Evolutionary conservation across 92 coral and sea anemone species (phyloP), one percentile per base, ranked within the genome.

Genomic region (Epizoanthus ramosus): DNA sequence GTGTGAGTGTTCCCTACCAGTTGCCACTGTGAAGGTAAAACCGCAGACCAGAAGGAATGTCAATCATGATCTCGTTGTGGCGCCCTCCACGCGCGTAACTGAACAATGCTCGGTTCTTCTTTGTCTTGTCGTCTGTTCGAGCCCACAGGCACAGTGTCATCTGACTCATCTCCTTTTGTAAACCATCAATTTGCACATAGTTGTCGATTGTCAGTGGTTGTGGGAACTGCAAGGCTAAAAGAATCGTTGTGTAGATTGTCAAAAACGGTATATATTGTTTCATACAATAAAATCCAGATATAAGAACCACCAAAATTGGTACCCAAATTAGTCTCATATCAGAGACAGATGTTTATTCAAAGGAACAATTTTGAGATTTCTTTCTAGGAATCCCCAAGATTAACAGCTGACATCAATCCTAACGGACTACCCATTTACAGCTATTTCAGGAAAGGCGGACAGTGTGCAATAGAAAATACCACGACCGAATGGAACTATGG

Each of bases 81-180:
- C 82, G 82, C 8, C 81, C 54, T 13, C 81, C 81, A 8, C 35
- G 81, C 45, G 81, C 81, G 63, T 75, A 75, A 41, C 81, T 75
- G 81, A 75, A 75, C 43, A 75, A 16, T 7, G 81, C 60, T 35
- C 81, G 81, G 12, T 57, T 56, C 8, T 59, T 75, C 10, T 75
- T 56, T 3, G 81, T 18, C 23, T 75, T 58, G 68, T 75, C 81
- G 63, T 75, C 81, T 17, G 81, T 75, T 13, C 64, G 81, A 58
- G 81, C 81, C 81, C 81, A 75, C 52, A 75, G n/a, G 45, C 81
- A 75, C 41, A 75, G 81, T 10, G 81, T 75, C 57, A 75, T 67
- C 63, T 75, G 81, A 35, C 69, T 39, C 57, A 75, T 39, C 33
- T 75, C 81, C 35, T 17, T 75, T 19, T 75, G n/a, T 12, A 75